A percentile compares a stretch with the other conserved stretches of the same genome.
These are phyloP conservation scores for Myotis planiceps DNA, from an alignment of 2,797 vertebrate genomes.

Conservation along the genomic window DNA sequence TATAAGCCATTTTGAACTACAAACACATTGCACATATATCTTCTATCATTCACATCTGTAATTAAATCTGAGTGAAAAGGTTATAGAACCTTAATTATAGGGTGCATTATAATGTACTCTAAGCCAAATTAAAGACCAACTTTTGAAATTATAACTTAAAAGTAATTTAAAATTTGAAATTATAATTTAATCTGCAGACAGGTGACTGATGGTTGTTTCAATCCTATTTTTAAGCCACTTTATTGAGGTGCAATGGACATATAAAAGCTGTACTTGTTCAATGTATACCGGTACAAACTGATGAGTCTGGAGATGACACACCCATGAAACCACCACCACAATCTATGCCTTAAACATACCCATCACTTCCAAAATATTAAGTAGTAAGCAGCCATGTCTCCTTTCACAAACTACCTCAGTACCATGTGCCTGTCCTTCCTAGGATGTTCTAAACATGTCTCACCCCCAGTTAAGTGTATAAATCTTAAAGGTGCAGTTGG, in stretches of 20 bases:
- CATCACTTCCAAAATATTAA: neutral
- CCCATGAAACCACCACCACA: neutral
- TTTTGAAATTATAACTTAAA: conserved; percentile 6
- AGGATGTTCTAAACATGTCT: neutral
- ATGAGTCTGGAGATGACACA: neutral
- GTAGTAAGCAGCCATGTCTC: neutral
- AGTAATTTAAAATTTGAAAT: neutral
- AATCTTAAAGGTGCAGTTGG: neutral
- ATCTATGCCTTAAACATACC: neutral
- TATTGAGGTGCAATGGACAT: neutral
- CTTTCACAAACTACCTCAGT: neutral
- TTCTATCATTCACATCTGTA: neutral
- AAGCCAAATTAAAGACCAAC: neutral
- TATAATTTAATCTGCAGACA: neutral
- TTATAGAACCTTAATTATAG: neutral
- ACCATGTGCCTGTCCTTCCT: neutral
- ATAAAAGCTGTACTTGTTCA: neutral
- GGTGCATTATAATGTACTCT: neutral
- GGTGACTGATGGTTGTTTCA: neutral
- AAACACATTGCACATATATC: neutral
- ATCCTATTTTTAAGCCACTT: neutral
- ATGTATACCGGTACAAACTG: too few species aligned
- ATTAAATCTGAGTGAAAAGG: neutral
- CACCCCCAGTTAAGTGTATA: neutral
- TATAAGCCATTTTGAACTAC: neutral